phyloP scores from a whole-genome alignment of 2,797 vertebrate species.

The Kryptolebias ocellatus region DNA sequence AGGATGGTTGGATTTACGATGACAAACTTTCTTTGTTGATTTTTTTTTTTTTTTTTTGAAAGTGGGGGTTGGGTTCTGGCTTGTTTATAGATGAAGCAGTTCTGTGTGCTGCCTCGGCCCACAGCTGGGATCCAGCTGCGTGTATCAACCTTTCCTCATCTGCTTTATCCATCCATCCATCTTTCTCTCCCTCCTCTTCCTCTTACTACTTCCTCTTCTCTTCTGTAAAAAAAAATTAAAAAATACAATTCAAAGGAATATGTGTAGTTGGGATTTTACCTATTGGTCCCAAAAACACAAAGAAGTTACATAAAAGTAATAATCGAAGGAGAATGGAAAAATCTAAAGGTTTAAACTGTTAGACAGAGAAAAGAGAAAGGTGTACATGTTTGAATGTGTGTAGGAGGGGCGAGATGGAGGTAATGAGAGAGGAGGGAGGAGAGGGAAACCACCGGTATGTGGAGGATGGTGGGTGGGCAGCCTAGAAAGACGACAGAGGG shows the following conservation, averaged over 20 bases:
- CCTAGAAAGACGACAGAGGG: slow-evolving; percentile 53
- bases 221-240: slow-evolving; percentile 43
- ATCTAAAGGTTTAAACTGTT: slow-evolving; percentile 12
- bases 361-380: slow-evolving; percentile 38
- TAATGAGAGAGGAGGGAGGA: slow-evolving; percentile 48
- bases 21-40: slow-evolving; percentile 45
- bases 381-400: slow-evolving; percentile 10
- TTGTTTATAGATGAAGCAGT: slow-evolving; percentile 73
- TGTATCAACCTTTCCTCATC: slow-evolving; percentile 76
- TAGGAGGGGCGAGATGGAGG: slow-evolving; percentile 25
- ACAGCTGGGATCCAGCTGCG: slow-evolving; percentile 85
- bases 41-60: slow-evolving; percentile 30
- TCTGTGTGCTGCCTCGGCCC: slow-evolving; percentile 47
- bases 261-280: slow-evolving; percentile 65
- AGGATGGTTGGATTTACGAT: slow-evolving; percentile 50
- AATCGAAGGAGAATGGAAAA: slow-evolving; percentile 29
- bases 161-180: slow-evolving; percentile 73
- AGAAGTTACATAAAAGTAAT: slow-evolving; percentile 12
- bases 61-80: slow-evolving; percentile 60
- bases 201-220: slow-evolving; percentile 50
- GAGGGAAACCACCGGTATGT: slow-evolving; percentile 84
- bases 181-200: slow-evolving; percentile 30
- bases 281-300: slow-evolving; percentile 54
- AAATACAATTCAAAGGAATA: slow-evolving; percentile 77
- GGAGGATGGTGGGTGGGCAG: slow-evolving; percentile 75